Percentiles rank a stretch among this genome's conserved stretches.
Conservation (phyloP, 2,113 vertebrate genomes). For the Alligator mississippiensis region DNA sequence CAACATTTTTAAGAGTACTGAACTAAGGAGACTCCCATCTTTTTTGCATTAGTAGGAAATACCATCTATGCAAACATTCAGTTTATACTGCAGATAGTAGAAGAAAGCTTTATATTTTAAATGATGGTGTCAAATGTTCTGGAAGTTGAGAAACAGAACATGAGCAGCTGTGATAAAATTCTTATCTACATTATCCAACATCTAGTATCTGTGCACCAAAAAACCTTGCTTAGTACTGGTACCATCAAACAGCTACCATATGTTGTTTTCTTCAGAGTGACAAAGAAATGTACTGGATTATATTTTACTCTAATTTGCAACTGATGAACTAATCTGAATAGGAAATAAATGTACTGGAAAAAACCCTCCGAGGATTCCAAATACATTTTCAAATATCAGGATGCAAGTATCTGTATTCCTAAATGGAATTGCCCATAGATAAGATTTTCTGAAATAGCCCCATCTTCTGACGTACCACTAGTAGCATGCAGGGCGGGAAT, state of each 20-base stretch:
- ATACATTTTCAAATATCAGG: background rate
- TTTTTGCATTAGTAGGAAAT: no score
- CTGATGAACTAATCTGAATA: background rate
- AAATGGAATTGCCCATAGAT: background rate
- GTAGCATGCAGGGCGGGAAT: background rate
- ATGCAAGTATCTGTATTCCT: background rate
- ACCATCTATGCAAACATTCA: no score
- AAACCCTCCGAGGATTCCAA: background rate
- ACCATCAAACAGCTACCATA: background rate
- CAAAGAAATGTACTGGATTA: background rate
- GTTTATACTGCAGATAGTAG: no score
- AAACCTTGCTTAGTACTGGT: background rate
- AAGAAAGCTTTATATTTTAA: no score
- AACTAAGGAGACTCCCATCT: no score
- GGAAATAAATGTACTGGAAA: background rate
- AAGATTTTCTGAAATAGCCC: background rate
- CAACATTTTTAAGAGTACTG: background rate
- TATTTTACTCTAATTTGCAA: background rate
- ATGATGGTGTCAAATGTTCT: rapidly evolving
- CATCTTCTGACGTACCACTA: background rate
- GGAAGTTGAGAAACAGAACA: background rate
- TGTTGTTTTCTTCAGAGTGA: background rate
- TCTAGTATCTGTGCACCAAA: background rate
- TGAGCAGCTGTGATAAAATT: background rate
- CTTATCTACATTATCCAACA: background rate